Conservation (phyloP, 2,113 vertebrate genomes). For the Pseudonaja textilis region DNA sequence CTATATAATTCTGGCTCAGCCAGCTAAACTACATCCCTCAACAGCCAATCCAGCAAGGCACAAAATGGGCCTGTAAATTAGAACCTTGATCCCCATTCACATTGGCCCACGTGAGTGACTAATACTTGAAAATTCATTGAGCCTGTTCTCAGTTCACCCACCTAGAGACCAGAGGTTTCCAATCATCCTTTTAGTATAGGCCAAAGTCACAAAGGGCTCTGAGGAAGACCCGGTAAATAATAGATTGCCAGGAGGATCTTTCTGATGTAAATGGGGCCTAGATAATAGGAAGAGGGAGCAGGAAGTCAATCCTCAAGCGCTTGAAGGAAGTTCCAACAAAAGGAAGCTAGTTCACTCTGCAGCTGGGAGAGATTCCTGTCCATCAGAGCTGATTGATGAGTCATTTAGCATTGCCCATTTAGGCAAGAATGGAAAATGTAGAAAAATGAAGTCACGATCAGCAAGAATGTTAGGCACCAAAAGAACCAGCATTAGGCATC, state of each 20-base stretch:
- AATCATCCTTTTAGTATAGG: slow-evolving; percentile 2
- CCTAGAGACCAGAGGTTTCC: not conserved
- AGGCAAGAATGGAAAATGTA: not conserved
- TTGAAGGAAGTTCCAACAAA: not conserved
- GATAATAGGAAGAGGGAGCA: not conserved
- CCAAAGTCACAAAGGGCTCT: not conserved
- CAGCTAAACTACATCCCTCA: not conserved
- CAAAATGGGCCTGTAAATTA: not conserved
- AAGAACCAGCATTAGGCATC: not conserved
- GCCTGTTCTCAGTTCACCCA: not conserved
- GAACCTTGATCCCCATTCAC: not conserved
- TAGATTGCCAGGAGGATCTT: not conserved
- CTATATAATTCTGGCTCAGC: not conserved
- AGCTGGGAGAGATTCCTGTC: not conserved
- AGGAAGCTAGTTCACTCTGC: not conserved
- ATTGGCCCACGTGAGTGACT: not conserved
- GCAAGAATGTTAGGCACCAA: not conserved
- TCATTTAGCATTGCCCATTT: not conserved
- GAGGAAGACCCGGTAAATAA: not conserved
- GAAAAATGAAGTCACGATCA: not conserved
- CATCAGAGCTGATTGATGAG: not conserved
- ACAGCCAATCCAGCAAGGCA: not conserved
- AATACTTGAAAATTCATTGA: not conserved
- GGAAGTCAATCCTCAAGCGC: not conserved
- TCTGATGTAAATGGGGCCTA: not conserved